Evolutionary conservation across 1,140 invertebrate species (phyloP).

Genomic region (Drosophila oshimai): DNA sequence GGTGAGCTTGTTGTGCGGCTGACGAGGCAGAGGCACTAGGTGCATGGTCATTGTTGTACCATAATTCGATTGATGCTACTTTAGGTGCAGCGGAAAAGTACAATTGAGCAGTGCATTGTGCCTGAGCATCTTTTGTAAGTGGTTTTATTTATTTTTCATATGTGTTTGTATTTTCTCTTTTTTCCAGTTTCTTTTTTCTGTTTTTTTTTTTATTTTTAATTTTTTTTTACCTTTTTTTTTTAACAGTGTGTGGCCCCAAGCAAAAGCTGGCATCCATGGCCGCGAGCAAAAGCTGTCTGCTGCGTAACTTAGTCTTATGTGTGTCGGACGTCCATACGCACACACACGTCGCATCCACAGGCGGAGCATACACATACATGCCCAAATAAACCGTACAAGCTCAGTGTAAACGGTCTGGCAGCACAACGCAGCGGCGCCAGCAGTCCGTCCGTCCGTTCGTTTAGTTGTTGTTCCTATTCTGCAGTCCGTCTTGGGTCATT

Average conservation of each 20-base stretch:
- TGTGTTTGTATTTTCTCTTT: not conserved
- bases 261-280: not conserved
- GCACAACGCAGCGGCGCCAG: constrained; percentile 6
- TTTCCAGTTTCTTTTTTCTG: not conserved
- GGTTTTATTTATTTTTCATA: not conserved
- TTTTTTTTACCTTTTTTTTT: not conserved
- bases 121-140: constrained; percentile 5
- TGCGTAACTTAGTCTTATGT: constrained; percentile 2
- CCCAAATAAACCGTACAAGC: constrained; percentile 18
- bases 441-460: not conserved
- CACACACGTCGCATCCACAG: constrained; percentile 26
- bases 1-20: constrained; percentile 1
- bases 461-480: not conserved
- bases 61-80: not conserved
- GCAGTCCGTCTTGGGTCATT: not conserved
- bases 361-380: constrained; percentile 22
- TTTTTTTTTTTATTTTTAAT: not conserved
- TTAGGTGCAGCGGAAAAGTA: not conserved
- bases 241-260: constrained; percentile 4
- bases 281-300: constrained; percentile 16
- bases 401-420: constrained; percentile 8
- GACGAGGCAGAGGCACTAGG: constrained; percentile 49
- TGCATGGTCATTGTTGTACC: constrained; percentile 6
- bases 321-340: not conserved
- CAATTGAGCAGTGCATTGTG: constrained; percentile 7